phyloP scores from a whole-genome alignment of 2,113 vertebrate genomes.

The Puntigrus tetrazona region DNA sequence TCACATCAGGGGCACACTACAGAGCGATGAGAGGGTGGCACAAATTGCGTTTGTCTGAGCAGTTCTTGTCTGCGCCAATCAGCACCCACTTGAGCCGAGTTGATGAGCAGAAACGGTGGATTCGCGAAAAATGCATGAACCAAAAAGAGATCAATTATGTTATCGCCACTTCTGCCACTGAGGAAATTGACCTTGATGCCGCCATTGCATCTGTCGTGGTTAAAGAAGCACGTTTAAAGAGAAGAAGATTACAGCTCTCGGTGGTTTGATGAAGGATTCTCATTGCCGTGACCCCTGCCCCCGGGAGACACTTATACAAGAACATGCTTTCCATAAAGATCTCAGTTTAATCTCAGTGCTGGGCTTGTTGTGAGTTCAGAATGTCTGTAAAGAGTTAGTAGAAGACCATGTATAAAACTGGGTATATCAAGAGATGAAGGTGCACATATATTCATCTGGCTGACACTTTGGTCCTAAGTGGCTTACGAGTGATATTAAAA shows the following conservation, averaged over 20 bases:
- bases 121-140: neutral
- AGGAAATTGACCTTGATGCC: slow-evolving; percentile 2
- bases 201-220: neutral
- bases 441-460: neutral
- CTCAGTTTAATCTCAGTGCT: neutral
- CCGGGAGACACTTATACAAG: slow-evolving; percentile 13
- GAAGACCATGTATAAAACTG: neutral
- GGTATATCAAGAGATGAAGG: neutral
- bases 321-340: slow-evolving; percentile 1
- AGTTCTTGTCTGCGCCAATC: slow-evolving; percentile 25
- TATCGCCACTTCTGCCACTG: neutral
- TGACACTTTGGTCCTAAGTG: too few species aligned
- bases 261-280: slow-evolving; percentile 27
- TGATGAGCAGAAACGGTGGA: neutral
- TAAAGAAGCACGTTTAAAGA: neutral
- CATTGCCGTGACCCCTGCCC: neutral
- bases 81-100: slow-evolving; percentile 4
- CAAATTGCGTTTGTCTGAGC: slow-evolving; percentile 24
- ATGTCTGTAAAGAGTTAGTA: neutral
- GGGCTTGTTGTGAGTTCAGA: neutral
- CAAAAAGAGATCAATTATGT: neutral
- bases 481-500: neutral
- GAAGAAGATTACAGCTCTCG: neutral
- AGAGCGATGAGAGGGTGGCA: neutral
- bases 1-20: slow-evolving; percentile 13